Evolutionary conservation across 2,113 vertebrate genomes (phyloP), one percentile per base, ranked within the genome.

Genomic region (Coryphaenoides rupestris): DNA sequence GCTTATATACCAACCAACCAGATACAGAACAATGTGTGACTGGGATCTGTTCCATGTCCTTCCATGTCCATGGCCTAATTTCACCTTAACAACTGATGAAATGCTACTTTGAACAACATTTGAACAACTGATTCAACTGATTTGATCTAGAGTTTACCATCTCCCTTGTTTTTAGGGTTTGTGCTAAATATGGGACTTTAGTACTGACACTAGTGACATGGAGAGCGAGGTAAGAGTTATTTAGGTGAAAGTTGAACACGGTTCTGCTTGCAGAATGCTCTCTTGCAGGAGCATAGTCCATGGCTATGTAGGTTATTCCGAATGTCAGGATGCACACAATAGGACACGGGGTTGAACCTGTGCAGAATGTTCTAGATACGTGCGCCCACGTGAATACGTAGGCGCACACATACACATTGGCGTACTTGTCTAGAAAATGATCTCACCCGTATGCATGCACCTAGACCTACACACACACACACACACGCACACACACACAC

Each of bases 191-290:
- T 49, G 19, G 52, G 40, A 26, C 21, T 45, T 75, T 74, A 40
- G 9, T 40, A 40, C 33, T 53, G 16, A 17, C 22, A 55, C 9
- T 3, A 53, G 33, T 56, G 60, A 63, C 28, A 58, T 33, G 17
- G 19, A 14, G 52, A 19, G 15, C 21, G 46, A 19, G 9, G 5
- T 12, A 40, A 40, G 33, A 40, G 33, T 9, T 40, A 79, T 84
- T 21, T 86, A 57, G 85, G 86, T 80, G 77, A 89, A 86, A 88
- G 88, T 79, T 85, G 73, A 87, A 49, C 10, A n/a, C 54, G 50
- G 5, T 53, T 66, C 7, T 17, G 46, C 47, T 84, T 84, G 80
- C 68, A 55, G 3, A 75, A 56, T 76, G 33, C 45, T 81, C 82
- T 82, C 6, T 70, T 12, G n/a, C 2, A 28, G 66, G 85, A 21